Percentiles rank a stretch among this genome's conserved stretches.
These are phyloP conservation scores for Dysdera silvatica DNA, from an alignment of 1,140 invertebrate genomes.

Conservation along the genomic window DNA sequence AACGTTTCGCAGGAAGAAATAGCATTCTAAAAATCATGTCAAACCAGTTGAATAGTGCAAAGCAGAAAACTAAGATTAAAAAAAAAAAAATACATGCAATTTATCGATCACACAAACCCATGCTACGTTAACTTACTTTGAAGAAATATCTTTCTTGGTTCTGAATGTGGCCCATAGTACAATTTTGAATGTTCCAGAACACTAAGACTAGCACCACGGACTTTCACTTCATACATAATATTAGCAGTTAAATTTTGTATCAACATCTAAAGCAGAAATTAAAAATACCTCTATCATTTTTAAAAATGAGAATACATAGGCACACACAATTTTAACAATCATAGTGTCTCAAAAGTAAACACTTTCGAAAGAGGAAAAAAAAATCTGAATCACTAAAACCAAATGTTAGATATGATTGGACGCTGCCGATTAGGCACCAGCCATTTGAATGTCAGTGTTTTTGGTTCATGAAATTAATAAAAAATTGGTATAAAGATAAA, in stretches of 20 bases:
- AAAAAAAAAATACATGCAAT: neutral
- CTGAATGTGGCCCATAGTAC: constrained; percentile 58
- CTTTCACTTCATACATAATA: constrained; percentile 63
- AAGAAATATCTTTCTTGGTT: constrained; percentile 55
- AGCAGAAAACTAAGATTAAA: too few relatives aligned
- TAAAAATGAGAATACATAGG: too few relatives aligned
- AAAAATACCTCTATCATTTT: neutral
- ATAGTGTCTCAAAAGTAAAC: too few relatives aligned
- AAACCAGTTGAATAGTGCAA: too few relatives aligned
- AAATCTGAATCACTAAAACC: neutral
- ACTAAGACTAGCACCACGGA: constrained; percentile 61
- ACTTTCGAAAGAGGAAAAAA: neutral
- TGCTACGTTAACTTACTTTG: constrained; percentile 49
- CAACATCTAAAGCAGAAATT: constrained; percentile 49
- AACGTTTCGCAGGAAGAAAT: too few relatives aligned
- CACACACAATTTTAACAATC: too few relatives aligned
- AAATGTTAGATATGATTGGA: too few relatives aligned
- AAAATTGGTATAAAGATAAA: too few relatives aligned
- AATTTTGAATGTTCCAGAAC: constrained; percentile 52
- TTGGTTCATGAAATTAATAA: too few relatives aligned
- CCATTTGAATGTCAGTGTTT: too few relatives aligned
- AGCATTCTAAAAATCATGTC: too few relatives aligned
- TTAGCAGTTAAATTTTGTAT: constrained; percentile 65
- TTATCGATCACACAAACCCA: neutral
- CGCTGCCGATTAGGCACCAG: too few relatives aligned